These are phyloP conservation scores for Regulus satrapa DNA, from an alignment of 2,113 vertebrate species.

Conservation along the genomic window DNA sequence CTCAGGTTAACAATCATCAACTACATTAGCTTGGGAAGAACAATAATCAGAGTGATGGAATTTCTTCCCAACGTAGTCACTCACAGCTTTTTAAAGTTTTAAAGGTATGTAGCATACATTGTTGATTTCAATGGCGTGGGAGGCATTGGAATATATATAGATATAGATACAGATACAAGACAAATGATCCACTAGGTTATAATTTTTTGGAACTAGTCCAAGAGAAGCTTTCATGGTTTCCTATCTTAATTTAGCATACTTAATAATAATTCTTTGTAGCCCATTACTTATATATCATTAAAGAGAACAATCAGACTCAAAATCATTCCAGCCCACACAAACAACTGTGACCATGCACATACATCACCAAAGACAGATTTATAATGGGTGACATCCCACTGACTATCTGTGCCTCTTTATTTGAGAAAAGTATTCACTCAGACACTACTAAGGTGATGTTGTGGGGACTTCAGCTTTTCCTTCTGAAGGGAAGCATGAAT, in stretches of 20 bases:
- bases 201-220: not conserved
- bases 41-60: not conserved
- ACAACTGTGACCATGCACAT: rapidly evolving
- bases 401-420: not conserved
- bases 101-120: not conserved
- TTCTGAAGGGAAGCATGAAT: not conserved
- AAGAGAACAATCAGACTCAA: not conserved
- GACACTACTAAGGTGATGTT: not conserved
- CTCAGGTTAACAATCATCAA: not conserved
- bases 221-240: not conserved
- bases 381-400: rapidly evolving
- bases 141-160: not conserved
- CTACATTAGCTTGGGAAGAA: not conserved
- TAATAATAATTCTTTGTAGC: not conserved
- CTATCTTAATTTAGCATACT: not conserved
- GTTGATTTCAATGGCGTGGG: not conserved
- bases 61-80: not conserved
- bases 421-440: not conserved
- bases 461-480: not conserved
- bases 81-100: not conserved
- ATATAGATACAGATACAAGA: not conserved
- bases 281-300: not conserved
- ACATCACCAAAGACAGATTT: not conserved
- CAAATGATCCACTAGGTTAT: not conserved
- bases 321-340: not conserved